Evolutionary conservation across 2,113 vertebrate genomes (phyloP).

Genomic region (Muscicapa adusta): DNA sequence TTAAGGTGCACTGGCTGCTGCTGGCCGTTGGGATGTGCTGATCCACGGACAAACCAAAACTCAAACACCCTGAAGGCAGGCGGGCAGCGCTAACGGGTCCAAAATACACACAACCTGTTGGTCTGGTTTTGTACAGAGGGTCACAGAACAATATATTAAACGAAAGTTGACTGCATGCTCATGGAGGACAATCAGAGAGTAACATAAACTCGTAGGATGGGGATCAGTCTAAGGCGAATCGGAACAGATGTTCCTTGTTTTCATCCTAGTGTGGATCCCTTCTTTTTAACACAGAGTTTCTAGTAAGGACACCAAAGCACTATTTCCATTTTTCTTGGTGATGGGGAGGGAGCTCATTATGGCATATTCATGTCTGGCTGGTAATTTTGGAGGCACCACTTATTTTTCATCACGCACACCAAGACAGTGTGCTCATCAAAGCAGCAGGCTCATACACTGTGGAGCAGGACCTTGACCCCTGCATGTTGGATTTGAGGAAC

Average conservation of each 20-base stretch:
- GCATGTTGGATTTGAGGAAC: neutral
- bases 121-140: neutral
- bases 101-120: neutral
- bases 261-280: neutral
- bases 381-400: neutral
- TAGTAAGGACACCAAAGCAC: neutral
- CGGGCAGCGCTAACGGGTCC: neutral
- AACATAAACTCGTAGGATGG: neutral
- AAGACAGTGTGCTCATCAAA: neutral
- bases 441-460: neutral
- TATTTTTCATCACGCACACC: neutral
- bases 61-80: neutral
- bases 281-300: neutral
- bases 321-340: neutral
- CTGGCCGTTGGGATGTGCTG: neutral
- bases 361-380: neutral
- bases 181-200: neutral
- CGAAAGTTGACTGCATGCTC: neutral
- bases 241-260: neutral
- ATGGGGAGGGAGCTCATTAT: neutral
- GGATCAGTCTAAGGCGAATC: neutral
- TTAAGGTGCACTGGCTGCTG: neutral
- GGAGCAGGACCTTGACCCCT: neutral
- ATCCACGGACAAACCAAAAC: neutral
- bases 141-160: neutral